A percentile compares a stretch with the other conserved stretches of the same genome.
Evolutionary conservation across 1,140 invertebrate species (phyloP).

Genomic region (Meloidogyne floridensis): DNA sequence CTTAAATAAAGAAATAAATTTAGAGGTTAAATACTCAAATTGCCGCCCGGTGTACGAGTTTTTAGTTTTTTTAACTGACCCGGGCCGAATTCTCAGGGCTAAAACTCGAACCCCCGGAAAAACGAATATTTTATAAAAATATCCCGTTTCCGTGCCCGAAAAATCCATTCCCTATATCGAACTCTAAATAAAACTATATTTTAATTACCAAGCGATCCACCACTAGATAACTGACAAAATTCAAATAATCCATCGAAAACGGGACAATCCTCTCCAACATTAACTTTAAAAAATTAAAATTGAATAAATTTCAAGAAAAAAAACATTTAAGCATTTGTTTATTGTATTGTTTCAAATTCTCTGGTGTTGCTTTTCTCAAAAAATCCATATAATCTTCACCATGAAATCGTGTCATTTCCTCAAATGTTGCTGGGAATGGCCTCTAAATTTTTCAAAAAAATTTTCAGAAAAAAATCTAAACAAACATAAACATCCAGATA

Average conservation of each 20-base stretch:
- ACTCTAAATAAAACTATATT: constrained; percentile 13
- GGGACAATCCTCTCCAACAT: constrained; percentile 97
- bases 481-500: constrained; percentile 99
- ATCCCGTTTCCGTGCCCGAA: too few relatives aligned
- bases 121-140: too few relatives aligned
- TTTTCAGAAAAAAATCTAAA: constrained; percentile 49
- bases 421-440: constrained; percentile 96
- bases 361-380: constrained; percentile 90
- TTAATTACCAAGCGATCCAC: constrained; percentile 82
- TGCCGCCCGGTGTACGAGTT: background rate
- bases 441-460: constrained; percentile 72
- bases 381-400: constrained; percentile 99
- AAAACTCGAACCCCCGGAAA: too few relatives aligned
- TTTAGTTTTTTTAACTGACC: too few relatives aligned
- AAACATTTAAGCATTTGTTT: constrained; percentile 99
- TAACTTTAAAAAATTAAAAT: constrained; percentile 71
- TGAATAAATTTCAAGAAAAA: background rate
- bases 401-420: constrained; percentile 99
- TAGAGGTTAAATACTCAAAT: background rate
- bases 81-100: too few relatives aligned
- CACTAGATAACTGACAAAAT: constrained; percentile 95
- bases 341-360: constrained; percentile 99
- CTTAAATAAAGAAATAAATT: constrained; percentile 64
- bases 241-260: constrained; percentile 95
- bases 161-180: background rate